Conservation (phyloP, 35 echinoderm and acorn worm species). For the Apostichopus californicus region DNA sequence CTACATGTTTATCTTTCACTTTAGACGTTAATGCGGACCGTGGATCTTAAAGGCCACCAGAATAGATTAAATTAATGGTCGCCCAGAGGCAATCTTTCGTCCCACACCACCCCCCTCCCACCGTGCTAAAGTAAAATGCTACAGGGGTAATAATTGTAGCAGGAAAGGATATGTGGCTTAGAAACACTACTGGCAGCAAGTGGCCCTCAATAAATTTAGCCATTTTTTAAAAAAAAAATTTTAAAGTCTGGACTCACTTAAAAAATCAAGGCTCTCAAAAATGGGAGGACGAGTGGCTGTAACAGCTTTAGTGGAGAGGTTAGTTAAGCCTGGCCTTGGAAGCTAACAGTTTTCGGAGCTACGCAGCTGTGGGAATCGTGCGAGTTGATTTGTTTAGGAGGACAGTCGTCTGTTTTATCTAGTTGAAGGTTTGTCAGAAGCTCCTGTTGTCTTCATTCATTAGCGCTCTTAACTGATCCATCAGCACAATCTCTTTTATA, state of each 20-base stretch:
- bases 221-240: too few relatives aligned
- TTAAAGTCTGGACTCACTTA: constrained; percentile 5
- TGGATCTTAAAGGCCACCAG: constrained; percentile 8
- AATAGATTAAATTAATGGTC: constrained; percentile 30
- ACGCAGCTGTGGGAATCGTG: constrained; percentile 27
- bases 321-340: background rate
- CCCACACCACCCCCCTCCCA: background rate
- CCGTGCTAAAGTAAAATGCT: background rate
- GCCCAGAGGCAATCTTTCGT: background rate
- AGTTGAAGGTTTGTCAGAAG: background rate
- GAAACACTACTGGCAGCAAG: background rate
- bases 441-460: constrained; percentile 12
- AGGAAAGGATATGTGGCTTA: background rate
- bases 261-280: background rate
- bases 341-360: background rate
- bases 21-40: background rate
- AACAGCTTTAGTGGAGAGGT: background rate
- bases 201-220: background rate
- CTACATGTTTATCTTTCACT: constrained; percentile 25
- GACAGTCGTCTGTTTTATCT: background rate
- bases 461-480: background rate
- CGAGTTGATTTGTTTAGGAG: constrained; percentile 18
- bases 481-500: background rate
- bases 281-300: background rate
- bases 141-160: background rate